Percentiles rank a stretch among this genome's conserved stretches.
Evolutionary conservation across 2,888 invertebrate species (phyloP).

Genomic region (Ecdyonurus torrentis): DNA sequence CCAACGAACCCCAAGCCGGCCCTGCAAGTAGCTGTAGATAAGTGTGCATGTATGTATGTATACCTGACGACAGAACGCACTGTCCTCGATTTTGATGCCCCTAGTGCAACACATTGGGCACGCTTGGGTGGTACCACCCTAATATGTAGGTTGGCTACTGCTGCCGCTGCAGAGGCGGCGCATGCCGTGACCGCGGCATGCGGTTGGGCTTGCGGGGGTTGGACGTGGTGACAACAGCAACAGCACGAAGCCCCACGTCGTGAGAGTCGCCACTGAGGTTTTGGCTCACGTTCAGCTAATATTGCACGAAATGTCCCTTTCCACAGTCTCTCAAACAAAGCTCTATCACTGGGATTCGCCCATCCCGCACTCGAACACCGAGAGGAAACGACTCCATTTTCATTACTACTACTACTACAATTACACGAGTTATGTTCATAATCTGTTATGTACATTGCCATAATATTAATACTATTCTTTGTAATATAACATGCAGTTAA

Average conservation of each 20-base stretch:
- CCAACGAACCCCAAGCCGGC: too few species aligned
- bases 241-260: constrained; percentile 28
- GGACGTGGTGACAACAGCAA: constrained; percentile 27
- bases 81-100: constrained; percentile 34
- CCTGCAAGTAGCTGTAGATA: too few species aligned
- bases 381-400: not conserved
- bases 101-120: too few species aligned
- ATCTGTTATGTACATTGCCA: not conserved
- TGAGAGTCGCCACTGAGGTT: not conserved
- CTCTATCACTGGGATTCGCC: constrained; percentile 37
- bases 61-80: constrained; percentile 52
- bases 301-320: constrained; percentile 37
- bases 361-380: constrained; percentile 20
- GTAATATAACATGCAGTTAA: too few species aligned
- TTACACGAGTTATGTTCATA: not conserved
- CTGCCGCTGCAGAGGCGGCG: constrained; percentile 2
- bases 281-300: not conserved
- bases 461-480: too few species aligned
- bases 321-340: constrained; percentile 56
- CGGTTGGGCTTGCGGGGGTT: constrained; percentile 30
- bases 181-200: constrained; percentile 15
- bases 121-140: constrained; percentile 33
- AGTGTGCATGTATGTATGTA: constrained; percentile 13
- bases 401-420: not conserved
- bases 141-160: constrained; percentile 16